A percentile compares a stretch with the other conserved stretches of the same genome.
These are phyloP conservation scores for Xenopus laevis DNA, from an alignment of 2,113 vertebrate species.

Conservation along the genomic window DNA sequence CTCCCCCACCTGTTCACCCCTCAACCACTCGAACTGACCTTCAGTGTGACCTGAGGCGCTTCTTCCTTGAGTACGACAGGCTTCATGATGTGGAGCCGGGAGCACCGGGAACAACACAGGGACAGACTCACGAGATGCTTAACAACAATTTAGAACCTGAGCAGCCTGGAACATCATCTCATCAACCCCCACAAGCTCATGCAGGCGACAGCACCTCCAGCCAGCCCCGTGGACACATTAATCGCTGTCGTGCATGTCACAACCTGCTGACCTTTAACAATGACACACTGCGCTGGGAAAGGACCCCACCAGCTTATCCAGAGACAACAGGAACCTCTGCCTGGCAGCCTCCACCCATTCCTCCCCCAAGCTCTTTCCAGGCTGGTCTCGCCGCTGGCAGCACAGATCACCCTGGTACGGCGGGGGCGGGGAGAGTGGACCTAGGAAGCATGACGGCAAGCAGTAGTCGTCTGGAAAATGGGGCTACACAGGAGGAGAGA, in stretches of 20 bases:
- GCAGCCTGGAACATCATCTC: conserved; percentile 82
- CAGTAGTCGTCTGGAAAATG: conserved; percentile 67
- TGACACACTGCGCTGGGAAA: conserved; percentile 95
- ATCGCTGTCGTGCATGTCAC: conserved; percentile 95
- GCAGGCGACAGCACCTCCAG: conserved; percentile 77
- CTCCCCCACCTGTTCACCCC: conserved; percentile 64
- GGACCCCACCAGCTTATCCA: conserved; percentile 79
- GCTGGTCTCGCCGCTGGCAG: conserved; percentile 52
- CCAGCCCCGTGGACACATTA: conserved; percentile 84
- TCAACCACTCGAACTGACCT: conserved; percentile 88
- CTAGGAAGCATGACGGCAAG: conserved; percentile 64
- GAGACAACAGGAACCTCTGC: conserved; percentile 60
- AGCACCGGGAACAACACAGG: conserved; percentile 68
- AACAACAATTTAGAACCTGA: conserved; percentile 94
- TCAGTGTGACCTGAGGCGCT: conserved; percentile 94
- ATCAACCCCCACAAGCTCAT: conserved; percentile 68
- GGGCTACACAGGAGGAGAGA: conserved; percentile 80
- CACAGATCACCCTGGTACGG: conserved; percentile 33
- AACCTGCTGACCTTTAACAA: conserved; percentile 98
- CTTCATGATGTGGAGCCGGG: conserved; percentile 89
- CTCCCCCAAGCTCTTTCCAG: conserved; percentile 71
- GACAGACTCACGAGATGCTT: conserved; percentile 83
- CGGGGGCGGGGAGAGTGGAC: conserved; percentile 72
- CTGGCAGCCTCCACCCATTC: conserved; percentile 68
- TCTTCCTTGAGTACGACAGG: conserved; percentile 95